These are phyloP conservation scores for Crotalus horridus DNA, from an alignment of 2,113 vertebrate genomes.

Conservation along the genomic window DNA sequence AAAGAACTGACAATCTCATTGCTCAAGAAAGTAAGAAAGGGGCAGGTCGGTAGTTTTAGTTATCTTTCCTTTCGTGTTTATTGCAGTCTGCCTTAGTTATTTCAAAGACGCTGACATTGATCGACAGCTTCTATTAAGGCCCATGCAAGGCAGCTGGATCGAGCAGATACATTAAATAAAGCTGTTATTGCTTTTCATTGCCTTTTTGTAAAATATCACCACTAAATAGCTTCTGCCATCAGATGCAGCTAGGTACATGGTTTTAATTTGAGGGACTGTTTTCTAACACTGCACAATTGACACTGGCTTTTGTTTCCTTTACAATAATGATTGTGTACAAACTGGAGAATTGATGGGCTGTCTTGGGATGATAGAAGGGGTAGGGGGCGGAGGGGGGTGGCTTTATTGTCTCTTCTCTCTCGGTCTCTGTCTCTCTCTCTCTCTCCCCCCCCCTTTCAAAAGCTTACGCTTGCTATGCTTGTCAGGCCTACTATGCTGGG, in stretches of 20 bases:
- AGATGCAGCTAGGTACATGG: conserved; percentile 92
- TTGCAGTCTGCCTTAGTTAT: conserved; percentile 88
- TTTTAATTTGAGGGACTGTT: conserved; percentile 98
- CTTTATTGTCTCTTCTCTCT: conserved; percentile 69
- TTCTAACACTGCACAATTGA: conserved; percentile 87
- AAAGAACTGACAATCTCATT: conserved; percentile 84
- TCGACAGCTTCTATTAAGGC: conserved; percentile 98
- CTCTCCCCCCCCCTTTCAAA: conserved; percentile 52
- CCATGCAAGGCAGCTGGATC: conserved; percentile 88
- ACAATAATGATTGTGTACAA: conserved; percentile 91
- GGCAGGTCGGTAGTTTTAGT: conserved; percentile 79
- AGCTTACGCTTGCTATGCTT: conserved; percentile 78
- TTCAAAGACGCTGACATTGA: conserved; percentile 87
- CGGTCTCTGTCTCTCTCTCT: background rate
- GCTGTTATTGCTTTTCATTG: conserved; percentile 98
- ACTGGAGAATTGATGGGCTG: conserved; percentile 92
- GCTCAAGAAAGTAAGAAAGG: conserved; percentile 82
- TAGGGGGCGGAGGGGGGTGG: background rate
- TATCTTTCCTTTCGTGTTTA: conserved; percentile 90
- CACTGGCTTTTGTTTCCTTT: conserved; percentile 85
- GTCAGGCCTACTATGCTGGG: conserved; percentile 78
- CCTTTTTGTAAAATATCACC: conserved; percentile 89
- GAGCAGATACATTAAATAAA: conserved; percentile 98
- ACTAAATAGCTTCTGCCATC: conserved; percentile 93
- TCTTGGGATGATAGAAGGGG: conserved; percentile 66